phyloP scores from a whole-genome alignment of 2,888 invertebrate species.

The Arge pagana region DNA sequence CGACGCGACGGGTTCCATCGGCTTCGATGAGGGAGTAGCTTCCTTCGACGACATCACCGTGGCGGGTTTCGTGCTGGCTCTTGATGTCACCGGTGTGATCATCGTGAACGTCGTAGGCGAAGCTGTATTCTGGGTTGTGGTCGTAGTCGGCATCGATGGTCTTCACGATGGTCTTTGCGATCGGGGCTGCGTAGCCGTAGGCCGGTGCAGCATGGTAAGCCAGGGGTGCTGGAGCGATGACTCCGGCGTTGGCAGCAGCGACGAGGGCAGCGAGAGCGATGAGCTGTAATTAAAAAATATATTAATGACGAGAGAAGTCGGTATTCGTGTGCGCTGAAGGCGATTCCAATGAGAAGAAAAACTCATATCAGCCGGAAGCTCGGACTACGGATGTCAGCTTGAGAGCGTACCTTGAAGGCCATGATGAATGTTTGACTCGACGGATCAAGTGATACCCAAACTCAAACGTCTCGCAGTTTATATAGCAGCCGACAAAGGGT shows the following conservation, averaged over 20 bases:
- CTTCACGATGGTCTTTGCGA: constrained; percentile 36
- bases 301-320: not conserved
- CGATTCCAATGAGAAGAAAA: not conserved
- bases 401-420: constrained; percentile 21
- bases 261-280: constrained; percentile 56
- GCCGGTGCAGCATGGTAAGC: constrained; percentile 28
- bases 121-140: constrained; percentile 45
- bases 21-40: constrained; percentile 40
- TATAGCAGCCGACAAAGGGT: constrained; percentile 15
- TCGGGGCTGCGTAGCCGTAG: constrained; percentile 43
- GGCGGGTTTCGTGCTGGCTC: constrained; percentile 40
- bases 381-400: not conserved
- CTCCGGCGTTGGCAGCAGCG: constrained; percentile 60
- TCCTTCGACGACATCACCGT: constrained; percentile 43
- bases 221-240: constrained; percentile 51
- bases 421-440: constrained; percentile 16
- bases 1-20: constrained; percentile 31
- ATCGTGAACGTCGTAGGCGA: constrained; percentile 42
- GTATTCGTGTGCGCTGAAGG: not conserved
- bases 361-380: no score
- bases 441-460: constrained; percentile 20
- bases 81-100: constrained; percentile 40
- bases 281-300: constrained; percentile 53
- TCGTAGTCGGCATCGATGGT: constrained; percentile 40
- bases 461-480: constrained; percentile 9